These are phyloP conservation scores for Mohoua ochrocephala DNA, from an alignment of 2,113 vertebrate genomes.

Conservation along the genomic window DNA sequence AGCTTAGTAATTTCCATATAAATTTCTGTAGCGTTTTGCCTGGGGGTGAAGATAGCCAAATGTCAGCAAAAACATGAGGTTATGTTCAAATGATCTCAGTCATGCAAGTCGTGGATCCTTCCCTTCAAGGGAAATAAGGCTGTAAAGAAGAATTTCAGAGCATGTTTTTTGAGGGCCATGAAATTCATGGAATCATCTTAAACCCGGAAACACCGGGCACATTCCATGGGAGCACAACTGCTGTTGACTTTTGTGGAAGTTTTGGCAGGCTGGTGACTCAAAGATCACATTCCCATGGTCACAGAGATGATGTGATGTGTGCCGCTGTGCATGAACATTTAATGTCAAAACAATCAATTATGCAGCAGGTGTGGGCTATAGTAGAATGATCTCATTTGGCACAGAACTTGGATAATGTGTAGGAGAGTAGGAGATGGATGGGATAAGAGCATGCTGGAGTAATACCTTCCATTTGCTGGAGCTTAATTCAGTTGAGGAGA, in stretches of 20 bases:
- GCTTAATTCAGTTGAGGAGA: background rate
- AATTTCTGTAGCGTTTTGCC: background rate
- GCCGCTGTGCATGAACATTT: background rate
- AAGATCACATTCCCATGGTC: background rate
- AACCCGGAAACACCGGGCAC: background rate
- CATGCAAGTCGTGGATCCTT: background rate
- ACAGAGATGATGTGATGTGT: background rate
- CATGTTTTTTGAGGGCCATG: background rate
- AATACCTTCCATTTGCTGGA: background rate
- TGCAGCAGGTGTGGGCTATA: background rate
- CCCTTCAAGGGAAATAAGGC: background rate
- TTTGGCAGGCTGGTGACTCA: background rate
- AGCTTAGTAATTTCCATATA: background rate
- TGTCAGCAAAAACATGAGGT: background rate
- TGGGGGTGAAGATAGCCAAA: background rate
- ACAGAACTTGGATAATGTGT: background rate
- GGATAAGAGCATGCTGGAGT: background rate
- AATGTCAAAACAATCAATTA: slow-evolving; percentile 26
- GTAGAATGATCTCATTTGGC: background rate
- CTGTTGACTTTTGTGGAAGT: background rate
- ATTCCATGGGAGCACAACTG: background rate
- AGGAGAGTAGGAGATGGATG: background rate
- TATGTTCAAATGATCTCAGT: background rate
- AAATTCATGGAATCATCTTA: background rate
- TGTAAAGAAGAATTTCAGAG: background rate